Evolutionary conservation across 2,797 vertebrate genomes (phyloP).

Genomic region (Bradypodion ventrale): DNA sequence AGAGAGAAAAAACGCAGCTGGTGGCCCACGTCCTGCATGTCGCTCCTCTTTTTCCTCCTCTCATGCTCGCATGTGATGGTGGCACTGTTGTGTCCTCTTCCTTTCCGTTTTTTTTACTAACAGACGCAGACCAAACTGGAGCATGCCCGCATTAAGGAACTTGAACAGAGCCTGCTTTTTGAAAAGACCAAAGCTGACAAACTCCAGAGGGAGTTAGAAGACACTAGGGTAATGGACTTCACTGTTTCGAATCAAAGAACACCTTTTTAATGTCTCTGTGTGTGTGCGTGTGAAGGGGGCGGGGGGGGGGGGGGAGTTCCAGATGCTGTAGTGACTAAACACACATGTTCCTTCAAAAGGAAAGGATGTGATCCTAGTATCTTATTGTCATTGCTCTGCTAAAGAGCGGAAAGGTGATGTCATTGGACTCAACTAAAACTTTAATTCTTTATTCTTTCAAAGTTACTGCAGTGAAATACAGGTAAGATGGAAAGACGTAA

Average conservation of each 20-base stretch:
- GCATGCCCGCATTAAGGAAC: conserved; percentile 99
- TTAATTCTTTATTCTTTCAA: neutral
- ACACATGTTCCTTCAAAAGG: conserved; percentile 20
- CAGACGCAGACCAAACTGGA: conserved; percentile 99
- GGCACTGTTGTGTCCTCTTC: conserved; percentile 99
- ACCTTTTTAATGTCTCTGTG: conserved; percentile 20
- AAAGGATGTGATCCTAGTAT: conserved; percentile 13
- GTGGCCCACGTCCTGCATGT: conserved; percentile 86
- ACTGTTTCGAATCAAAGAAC: conserved; percentile 78
- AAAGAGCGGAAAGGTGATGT: neutral
- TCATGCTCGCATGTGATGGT: conserved; percentile 99
- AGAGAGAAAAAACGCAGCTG: conserved; percentile 75
- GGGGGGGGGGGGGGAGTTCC: conserved; percentile 64
- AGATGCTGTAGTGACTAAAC: conserved; percentile 43
- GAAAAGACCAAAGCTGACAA: conserved; percentile 99
- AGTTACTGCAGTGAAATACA: conserved; percentile 36
- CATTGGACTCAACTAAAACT: conserved; percentile 20
- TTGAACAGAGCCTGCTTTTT: conserved; percentile 99
- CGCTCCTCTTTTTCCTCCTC: conserved; percentile 77
- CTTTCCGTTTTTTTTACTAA: conserved; percentile 99
- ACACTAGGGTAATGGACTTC: conserved; percentile 98
- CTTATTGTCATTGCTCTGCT: neutral
- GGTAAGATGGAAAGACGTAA: conserved; percentile 52
- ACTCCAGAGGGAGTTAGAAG: conserved; percentile 99
- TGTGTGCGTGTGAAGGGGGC: conserved; percentile 21